Base-by-base conservation (phyloP, 2,797 vertebrate genomes). In the Semaprochilodus insignis region DNA sequence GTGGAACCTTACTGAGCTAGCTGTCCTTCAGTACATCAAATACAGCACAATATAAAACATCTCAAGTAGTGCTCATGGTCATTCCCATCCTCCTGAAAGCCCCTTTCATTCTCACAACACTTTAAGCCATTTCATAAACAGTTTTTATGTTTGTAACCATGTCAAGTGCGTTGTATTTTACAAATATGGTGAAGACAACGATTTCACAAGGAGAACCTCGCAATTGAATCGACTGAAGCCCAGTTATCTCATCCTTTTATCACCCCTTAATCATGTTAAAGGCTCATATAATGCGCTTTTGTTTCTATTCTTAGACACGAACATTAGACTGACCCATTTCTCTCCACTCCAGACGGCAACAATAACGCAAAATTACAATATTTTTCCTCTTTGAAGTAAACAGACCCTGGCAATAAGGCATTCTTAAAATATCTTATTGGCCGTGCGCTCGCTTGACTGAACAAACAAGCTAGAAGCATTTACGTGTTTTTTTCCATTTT, bases 381-480 rank as follows among this genome's bases (percentile, higher is more conserved):
- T 77, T 78, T 80, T 71, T 78, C 70, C 13, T 40, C 74, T 67
- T 51, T 75, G n/a, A 80, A 66, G 78, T 78, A 86, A 86, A 85
- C 74, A 69, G 80, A 85, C 69, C 31, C 65, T 51, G 69, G 67
- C 48, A 23, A 17, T 66, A 27, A 70, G 51, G 27, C 31, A 6
- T 80, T 59, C 71, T 78, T 40, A 74, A 76, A 57, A 67, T 77
- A 59, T 69, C 80, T 73, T 66, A 48, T 77, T 69, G 57, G 52
- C 16, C 60, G n/a, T 62, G 62, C 48, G 34, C 52, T 74, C 19
- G 21, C 51, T 74, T 54, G 57, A 82, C 48, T 78, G 73, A 73
- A 82, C 78, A 83, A 87, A 86, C 80, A 75, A 84, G 44, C 52
- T 31, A 52, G 71, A 75, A 77, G 36, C 66, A 57, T 70, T n/a